These are phyloP conservation scores for Sebastes trivittatus DNA, from an alignment of 2,797 vertebrate genomes.

Conservation along the genomic window DNA sequence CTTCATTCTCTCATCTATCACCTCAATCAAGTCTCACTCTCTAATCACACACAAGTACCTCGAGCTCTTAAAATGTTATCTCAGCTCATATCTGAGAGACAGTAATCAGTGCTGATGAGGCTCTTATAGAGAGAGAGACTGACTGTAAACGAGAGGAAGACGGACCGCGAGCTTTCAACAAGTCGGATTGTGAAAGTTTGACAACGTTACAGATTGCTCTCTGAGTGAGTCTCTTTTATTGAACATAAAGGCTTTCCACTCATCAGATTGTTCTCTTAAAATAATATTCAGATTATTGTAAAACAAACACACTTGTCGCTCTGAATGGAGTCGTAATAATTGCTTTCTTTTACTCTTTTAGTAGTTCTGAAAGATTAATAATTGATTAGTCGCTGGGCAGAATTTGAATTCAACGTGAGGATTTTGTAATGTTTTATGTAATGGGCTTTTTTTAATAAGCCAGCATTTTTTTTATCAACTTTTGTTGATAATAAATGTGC, in stretches of 20 bases:
- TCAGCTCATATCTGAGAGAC: background rate
- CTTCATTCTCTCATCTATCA: background rate
- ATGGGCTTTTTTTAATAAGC: background rate
- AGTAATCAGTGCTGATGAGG: constrained; percentile 42
- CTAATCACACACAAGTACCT: constrained; percentile 34
- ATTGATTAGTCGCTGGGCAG: background rate
- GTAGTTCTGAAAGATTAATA: background rate
- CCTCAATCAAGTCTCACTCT: constrained; percentile 16
- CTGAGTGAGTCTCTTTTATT: background rate
- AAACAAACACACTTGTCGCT: background rate
- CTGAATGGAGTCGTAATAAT: background rate
- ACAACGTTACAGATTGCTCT: background rate
- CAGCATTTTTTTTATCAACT: too few relatives aligned
- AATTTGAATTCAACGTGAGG: background rate
- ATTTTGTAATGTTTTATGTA: background rate
- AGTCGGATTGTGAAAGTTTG: background rate
- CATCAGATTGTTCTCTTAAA: background rate
- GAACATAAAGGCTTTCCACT: background rate
- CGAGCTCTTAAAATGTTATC: constrained; percentile 5
- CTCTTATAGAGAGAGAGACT: background rate
- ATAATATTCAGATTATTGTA: background rate
- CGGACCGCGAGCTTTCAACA: background rate
- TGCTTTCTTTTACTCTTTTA: background rate
- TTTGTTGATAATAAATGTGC: too few relatives aligned
- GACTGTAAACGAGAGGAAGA: background rate